Evolutionary conservation across 2,113 vertebrate genomes (phyloP).

Genomic region (Notarius quadriscutis): DNA sequence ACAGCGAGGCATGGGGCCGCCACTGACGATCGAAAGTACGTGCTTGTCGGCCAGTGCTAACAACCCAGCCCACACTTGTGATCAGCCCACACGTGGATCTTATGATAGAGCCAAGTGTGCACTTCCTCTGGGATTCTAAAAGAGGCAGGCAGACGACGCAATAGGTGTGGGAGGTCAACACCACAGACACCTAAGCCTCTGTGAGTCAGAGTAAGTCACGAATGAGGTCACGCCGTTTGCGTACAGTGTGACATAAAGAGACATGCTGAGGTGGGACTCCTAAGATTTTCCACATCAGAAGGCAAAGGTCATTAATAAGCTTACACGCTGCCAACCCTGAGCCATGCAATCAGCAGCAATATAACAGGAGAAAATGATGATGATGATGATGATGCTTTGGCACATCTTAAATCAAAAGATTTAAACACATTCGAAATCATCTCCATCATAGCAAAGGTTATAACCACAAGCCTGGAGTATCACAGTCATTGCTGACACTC

Average conservation of each 20-base stretch:
- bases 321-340: neutral
- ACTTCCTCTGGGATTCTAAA: constrained; percentile 57
- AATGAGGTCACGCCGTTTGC: constrained; percentile 46
- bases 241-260: constrained; percentile 49
- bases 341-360: neutral
- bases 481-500: constrained; percentile 21
- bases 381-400: neutral
- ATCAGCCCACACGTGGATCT: constrained; percentile 66
- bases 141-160: constrained; percentile 41
- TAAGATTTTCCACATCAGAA: constrained; percentile 51
- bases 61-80: constrained; percentile 41
- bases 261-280: constrained; percentile 31
- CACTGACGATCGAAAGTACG: neutral
- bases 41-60: constrained; percentile 9
- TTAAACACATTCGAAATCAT: neutral
- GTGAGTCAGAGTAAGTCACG: constrained; percentile 54
- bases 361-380: neutral
- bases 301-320: constrained; percentile 38
- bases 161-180: constrained; percentile 54
- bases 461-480: neutral
- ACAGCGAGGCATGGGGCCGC: neutral
- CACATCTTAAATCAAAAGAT: neutral
- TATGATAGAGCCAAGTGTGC: constrained; percentile 62
- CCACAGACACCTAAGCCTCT: constrained; percentile 54
- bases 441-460: neutral